These are phyloP conservation scores for Hypotaenidia okinawae DNA, from an alignment of 2,797 vertebrate genomes.

Conservation along the genomic window DNA sequence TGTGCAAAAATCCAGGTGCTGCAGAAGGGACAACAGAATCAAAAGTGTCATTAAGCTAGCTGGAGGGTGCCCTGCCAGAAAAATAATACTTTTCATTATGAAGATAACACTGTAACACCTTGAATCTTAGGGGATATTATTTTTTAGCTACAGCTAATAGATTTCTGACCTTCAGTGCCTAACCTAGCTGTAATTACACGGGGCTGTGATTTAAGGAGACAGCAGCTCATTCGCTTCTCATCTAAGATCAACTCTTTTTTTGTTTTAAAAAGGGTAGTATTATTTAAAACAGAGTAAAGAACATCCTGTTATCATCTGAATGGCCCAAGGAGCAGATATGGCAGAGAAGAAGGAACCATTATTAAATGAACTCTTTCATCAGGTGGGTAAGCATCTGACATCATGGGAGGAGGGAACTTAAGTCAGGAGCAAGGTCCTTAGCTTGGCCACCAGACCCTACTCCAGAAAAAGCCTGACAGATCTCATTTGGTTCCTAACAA, in stretches of 20 bases:
- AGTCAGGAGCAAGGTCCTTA: not conserved
- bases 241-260: not conserved
- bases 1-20: not conserved
- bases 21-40: not conserved
- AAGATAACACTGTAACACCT: not conserved
- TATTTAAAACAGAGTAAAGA: not conserved
- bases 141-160: not conserved
- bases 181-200: not conserved
- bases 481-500: not conserved
- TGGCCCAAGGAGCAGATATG: not conserved
- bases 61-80: not conserved
- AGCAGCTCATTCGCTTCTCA: not conserved
- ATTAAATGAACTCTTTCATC: not conserved
- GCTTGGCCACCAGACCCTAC: not conserved
- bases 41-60: not conserved
- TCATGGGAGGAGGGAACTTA: fast-evolving
- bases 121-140: not conserved
- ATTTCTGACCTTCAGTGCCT: not conserved
- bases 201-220: not conserved
- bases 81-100: not conserved
- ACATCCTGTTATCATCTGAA: not conserved
- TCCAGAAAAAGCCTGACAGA: not conserved
- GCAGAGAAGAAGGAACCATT: not conserved
- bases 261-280: not conserved
- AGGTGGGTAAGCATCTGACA: not conserved